These are phyloP conservation scores for Oxyteleia sp. DNA, from an alignment of 2,888 invertebrate genomes.

Conservation along the genomic window DNA sequence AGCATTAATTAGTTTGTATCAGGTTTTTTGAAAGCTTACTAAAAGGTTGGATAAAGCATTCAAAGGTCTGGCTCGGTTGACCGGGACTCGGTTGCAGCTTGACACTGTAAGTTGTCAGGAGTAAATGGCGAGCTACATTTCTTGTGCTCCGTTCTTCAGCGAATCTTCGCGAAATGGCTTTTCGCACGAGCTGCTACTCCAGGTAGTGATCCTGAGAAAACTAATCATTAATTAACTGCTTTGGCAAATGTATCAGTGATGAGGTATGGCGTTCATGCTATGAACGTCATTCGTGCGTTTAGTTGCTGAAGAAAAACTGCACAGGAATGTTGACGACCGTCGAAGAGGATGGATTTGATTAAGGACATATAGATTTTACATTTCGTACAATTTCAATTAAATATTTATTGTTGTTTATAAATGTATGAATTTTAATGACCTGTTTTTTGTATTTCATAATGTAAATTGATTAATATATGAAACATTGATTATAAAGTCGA, in stretches of 20 bases:
- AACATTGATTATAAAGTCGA: no score
- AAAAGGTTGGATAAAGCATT: slow-evolving; percentile 58
- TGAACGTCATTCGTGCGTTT: slow-evolving; percentile 26
- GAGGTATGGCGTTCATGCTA: slow-evolving; percentile 28
- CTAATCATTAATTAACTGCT: slow-evolving; percentile 65
- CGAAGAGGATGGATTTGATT: slow-evolving; percentile 1
- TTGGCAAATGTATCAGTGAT: slow-evolving; percentile 61
- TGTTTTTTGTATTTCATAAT: no score
- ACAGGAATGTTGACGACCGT: slow-evolving; percentile 18
- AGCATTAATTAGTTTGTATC: slow-evolving; percentile 69
- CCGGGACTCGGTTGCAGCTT: slow-evolving; percentile 24
- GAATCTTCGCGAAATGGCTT: slow-evolving; percentile 50
- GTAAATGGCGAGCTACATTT: slow-evolving; percentile 59
- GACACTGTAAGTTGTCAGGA: slow-evolving; percentile 57
- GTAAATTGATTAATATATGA: no score
- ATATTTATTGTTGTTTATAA: neutral
- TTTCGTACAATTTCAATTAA: neutral
- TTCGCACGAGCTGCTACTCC: slow-evolving; percentile 50
- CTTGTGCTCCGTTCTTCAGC: slow-evolving; percentile 42
- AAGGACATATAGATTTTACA: no score
- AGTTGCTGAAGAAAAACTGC: slow-evolving; percentile 5
- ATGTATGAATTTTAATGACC: no score
- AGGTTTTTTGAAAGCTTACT: slow-evolving; percentile 38
- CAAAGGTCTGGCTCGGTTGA: slow-evolving; percentile 24
- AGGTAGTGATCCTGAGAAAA: slow-evolving; percentile 44